Base-by-base conservation (phyloP, 2,888 invertebrate species). In the Biston betularia region DNA sequence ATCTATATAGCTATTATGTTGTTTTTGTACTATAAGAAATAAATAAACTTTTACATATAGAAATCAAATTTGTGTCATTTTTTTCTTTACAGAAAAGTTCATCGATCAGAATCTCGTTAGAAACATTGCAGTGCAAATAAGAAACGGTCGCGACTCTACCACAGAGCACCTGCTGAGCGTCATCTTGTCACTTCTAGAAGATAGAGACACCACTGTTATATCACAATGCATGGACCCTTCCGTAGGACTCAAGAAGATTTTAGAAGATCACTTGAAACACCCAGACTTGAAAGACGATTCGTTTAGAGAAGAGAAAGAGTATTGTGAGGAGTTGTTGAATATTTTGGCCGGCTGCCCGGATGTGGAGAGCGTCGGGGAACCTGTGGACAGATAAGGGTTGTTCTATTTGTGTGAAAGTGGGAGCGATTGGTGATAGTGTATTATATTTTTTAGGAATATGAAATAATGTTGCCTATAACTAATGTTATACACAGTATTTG, bases 101-200 rank as follows among this genome's bases (percentile, higher is more conserved):
- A 75, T 89, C 8, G 67, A 78, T n/a, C 70, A 78, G 11, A 86
- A 90, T 61, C 69, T 91, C 0, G 81, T 90, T 0, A 67, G 73
- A 15, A 75, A 73, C 0, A 76, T 92, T 33, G 78, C 84, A 0
- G 74, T 77, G 0, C 81, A 84, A 46, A 69, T 93, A 0, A 81
- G 81, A 44, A 55, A 60, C 0, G 80, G 81, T 0, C 78, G 84
- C 0, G 84, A 88, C 45, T 79, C 82, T 0, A 78, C 84, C 1
- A 83, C 92, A 0, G 91, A 91, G 50, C 90, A 93, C 33, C 50
- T 92, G 0, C 81, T 94, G 0, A 79, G 80, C 63, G 77, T 89
- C 0, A 76, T 93, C 0, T 63, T 79, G 0, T 73, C 79, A 0
- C 69, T 92, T 3, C 49, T 87, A 0, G 81, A 84, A 0, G 75